Percentiles rank a stretch among this genome's conserved stretches.
Conservation (phyloP, 2,888 invertebrate species). For the Brenthis daphne region DNA sequence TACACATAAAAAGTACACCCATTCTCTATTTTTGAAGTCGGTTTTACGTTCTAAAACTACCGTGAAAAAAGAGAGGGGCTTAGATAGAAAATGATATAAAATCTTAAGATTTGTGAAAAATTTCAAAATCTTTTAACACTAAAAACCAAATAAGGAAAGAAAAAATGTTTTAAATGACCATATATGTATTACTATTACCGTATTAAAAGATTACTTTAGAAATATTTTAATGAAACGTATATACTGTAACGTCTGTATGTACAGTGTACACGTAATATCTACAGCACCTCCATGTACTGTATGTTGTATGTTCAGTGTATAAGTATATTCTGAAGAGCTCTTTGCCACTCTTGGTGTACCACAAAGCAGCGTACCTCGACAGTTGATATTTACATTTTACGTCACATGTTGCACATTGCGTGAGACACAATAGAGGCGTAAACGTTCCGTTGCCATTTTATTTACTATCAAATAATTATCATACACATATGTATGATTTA, state of each 20-base stretch:
- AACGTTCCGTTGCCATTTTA: neutral
- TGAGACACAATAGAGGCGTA: slow-evolving; percentile 4
- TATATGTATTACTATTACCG: neutral
- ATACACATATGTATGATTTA: neutral
- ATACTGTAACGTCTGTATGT: too few species aligned
- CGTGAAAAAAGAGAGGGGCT: too few species aligned
- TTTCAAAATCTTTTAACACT: too few species aligned
- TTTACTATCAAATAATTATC: neutral
- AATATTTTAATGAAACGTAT: neutral
- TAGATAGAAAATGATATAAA: too few species aligned
- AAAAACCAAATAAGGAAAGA: too few species aligned
- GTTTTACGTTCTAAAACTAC: too few species aligned
- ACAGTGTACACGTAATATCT: neutral
- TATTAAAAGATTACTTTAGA: neutral
- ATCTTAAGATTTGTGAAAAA: too few species aligned
- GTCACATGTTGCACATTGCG: slow-evolving; percentile 10
- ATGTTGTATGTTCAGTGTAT: slow-evolving; percentile 5
- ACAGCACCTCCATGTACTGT: slow-evolving; percentile 7
- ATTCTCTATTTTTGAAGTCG: too few species aligned
- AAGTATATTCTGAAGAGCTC: slow-evolving; percentile 22
- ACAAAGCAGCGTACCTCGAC: slow-evolving; percentile 20
- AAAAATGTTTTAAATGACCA: too few species aligned
- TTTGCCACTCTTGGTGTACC: slow-evolving; percentile 21
- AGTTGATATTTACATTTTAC: slow-evolving; percentile 25
- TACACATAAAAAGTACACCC: too few species aligned